Base-by-base conservation (phyloP, 2,113 vertebrate genomes). In the Vireo altiloquus region DNA sequence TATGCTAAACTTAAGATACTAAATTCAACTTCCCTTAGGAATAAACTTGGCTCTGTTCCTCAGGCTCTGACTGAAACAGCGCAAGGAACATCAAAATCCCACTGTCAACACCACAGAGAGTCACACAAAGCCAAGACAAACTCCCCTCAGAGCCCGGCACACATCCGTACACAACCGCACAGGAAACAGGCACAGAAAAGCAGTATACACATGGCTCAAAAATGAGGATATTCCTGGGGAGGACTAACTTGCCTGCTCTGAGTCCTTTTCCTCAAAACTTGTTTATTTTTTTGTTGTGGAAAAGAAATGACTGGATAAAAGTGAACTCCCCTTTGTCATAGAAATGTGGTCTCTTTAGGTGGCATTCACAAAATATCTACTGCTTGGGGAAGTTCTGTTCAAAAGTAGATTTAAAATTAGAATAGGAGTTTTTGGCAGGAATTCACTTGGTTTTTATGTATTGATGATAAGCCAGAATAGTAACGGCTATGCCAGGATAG, bases 91-190 rank as follows among this genome's bases (percentile, higher is more conserved):
- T 56, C 77, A 87, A 66, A 84, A 94, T 95, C 83, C 83, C 46
- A 66, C 86, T 94, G 90, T 96, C 92, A 94, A 93, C 83, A 94
- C 61, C 27, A 11, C 0, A 15, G 10, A 82, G 78, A 84, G 46
- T 40, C 3, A 61, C 31, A 82, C 61, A 85, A 95, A 95, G 77
- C 74, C 91, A 97, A 92, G 84, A 79, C 56, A 97, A 95, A 85
- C 74, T 94, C 91, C 61, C 91, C 25, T 72, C 24, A 19, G 56
- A 92, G 18, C 84, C 72, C 83, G 33, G 89, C 69, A 84, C 84
- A 92, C 47, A 91, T 75, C 80, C 5, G 2, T 37, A 15, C 22
- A 8, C 3, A 2, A 17, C 54, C 19, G 20, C 25, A 30, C 1
- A 7, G 82, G 86, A 72, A 88, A 23, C 3, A 77, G 76, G 39